Conservation (phyloP, 2,797 vertebrate species). For the Artibeus lituratus region DNA sequence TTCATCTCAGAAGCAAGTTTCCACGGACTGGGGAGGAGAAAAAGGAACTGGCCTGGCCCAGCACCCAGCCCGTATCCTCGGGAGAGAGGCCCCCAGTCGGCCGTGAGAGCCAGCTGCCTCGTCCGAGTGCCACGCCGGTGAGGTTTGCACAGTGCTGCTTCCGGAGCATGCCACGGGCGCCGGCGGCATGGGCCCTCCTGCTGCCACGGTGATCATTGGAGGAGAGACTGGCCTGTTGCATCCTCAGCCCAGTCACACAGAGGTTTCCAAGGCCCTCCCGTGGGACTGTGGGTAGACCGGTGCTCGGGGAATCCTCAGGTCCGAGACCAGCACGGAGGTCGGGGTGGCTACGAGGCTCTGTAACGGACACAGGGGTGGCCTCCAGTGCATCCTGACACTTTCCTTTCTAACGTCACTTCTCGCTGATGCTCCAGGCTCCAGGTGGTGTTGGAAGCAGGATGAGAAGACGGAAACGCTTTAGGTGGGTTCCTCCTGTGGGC, state of each 20-base stretch:
- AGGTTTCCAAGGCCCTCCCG: background rate
- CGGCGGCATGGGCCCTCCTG: background rate
- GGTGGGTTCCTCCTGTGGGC: background rate
- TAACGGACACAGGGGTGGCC: background rate
- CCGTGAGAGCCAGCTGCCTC: constrained; percentile 47
- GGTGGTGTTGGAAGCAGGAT: background rate
- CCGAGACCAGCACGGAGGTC: background rate
- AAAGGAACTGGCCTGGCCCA: background rate
- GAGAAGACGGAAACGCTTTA: background rate
- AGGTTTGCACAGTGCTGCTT: constrained; percentile 8
- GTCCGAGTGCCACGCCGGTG: background rate
- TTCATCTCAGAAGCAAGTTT: constrained; percentile 60
- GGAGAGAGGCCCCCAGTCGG: background rate
- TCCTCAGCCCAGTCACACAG: background rate
- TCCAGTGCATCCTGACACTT: background rate
- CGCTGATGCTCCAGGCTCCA: accelerated
- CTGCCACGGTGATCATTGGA: background rate
- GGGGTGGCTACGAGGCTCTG: accelerated
- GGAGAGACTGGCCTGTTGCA: background rate
- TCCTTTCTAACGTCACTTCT: background rate
- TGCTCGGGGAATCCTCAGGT: background rate
- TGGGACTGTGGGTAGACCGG: too few species aligned
- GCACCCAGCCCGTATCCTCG: constrained; percentile 50
- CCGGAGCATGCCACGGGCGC: background rate
- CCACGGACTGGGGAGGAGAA: constrained; percentile 46